Evolutionary conservation across 2,888 invertebrate genomes (phyloP), one percentile per base, ranked within the genome.

Genomic region (Hybos culiciformis): DNA sequence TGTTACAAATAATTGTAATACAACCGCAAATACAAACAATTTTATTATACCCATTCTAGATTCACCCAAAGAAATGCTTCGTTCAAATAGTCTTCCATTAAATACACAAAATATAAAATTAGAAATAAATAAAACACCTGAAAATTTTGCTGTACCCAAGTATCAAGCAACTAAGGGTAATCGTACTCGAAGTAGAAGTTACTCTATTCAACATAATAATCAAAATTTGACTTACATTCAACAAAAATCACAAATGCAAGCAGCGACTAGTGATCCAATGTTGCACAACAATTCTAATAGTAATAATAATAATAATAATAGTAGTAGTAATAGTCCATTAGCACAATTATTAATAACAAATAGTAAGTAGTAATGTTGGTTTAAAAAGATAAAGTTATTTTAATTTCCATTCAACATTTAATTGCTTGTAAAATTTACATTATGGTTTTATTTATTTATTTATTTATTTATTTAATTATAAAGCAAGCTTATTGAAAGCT

Each of bases 321-420:
- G n/a, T n/a, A n/a, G n/a, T n/a, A n/a, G n/a, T n/a, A 71, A 76
- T 50, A 86, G 83, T 68, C 82, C 85, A 42, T 73, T 91, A 46
- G 87, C 88, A 37, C 87, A 88, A 59, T 74, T 91, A 50, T 76
- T 91, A 51, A 83, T 82, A 39, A 56, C 58, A 42, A 59, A 57
- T 58, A 52, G 46, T 46, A 47, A 12, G 29, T 58, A 52, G 46
- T 46, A 47, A 12, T 12, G 38, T n/a, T 21, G 20, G 29, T 36
- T 19, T 33, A 29, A 29, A 29, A n/a, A 23, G 9, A 23, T 23
- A 23, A 24, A 37, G 7, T 23, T 20, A 34, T 26, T 41, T 32
- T 6, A 32, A 32, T 32, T 17, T 32, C 15, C 15, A 14, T 11
- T 17, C 32, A 17, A n/a, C n/a, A n/a, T n/a, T n/a, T n/a, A n/a